Evolutionary conservation across 2,113 vertebrate species (phyloP).

Genomic region (Crypturellus undulatus): DNA sequence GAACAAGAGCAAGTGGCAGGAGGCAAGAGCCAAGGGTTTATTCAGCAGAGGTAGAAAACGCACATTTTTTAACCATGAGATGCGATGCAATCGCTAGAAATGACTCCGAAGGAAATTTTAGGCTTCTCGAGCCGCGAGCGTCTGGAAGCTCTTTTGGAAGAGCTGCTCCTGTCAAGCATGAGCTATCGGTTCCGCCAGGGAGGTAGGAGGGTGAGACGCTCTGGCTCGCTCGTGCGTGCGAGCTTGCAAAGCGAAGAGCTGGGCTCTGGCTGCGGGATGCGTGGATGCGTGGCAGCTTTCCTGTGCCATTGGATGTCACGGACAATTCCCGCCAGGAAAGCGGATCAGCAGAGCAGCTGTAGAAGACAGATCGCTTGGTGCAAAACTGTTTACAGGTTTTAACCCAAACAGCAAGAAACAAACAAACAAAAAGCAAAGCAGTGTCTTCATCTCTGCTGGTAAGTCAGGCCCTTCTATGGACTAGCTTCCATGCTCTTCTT

Average conservation of each 20-base stretch:
- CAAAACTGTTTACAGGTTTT: constrained; percentile 35
- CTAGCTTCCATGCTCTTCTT: neutral
- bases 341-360: constrained; percentile 27
- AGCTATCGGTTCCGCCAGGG: neutral
- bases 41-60: constrained; percentile 9
- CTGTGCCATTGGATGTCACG: neutral
- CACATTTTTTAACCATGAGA: neutral
- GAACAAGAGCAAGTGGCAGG: neutral
- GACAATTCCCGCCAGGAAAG: constrained; percentile 44
- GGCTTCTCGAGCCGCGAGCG: constrained; percentile 6
- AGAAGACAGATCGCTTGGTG: neutral
- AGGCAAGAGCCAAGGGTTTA: neutral
- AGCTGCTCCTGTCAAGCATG: neutral
- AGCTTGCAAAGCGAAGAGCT: neutral
- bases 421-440: neutral
- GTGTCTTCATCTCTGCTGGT: neutral
- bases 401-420: neutral
- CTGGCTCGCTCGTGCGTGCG: neutral
- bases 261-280: rapidly evolving
- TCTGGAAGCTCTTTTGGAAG: constrained; percentile 39
- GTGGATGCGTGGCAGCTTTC: neutral
- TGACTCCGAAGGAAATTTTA: neutral
- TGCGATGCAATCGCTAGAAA: neutral
- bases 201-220: constrained; percentile 23
- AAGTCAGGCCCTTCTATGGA: constrained; percentile 5